Base-by-base conservation (phyloP, 2,113 vertebrate species). In the Penelope pileata region DNA sequence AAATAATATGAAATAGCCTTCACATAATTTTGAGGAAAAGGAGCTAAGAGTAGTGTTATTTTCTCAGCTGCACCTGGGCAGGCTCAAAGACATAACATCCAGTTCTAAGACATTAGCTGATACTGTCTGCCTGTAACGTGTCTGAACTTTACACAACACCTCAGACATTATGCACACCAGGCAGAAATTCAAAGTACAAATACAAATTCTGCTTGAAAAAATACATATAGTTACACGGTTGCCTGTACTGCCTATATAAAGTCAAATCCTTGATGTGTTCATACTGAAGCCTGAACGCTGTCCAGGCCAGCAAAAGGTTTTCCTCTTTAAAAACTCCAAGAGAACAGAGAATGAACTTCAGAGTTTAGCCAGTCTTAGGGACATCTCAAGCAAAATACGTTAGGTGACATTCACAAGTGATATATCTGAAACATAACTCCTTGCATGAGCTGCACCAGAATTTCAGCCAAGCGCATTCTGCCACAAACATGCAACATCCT, bases 401-500 rank as follows among this genome's bases (percentile, higher is more conserved):
- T 5, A 68, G 6, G 14, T 8, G 40, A 88, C 4, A 17, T 19
- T 73, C 60, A 36, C 18, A 60, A 30, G 8, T 16, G 3, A 60
- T 29, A 9, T 47, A 43, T 12, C 22, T 21, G 14, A 90, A 94
- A 50, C 9, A 34, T 12, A 82, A 1, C 12, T 84, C 38, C 34
- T 64, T 45, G 12, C 18, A 19, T 0, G 2, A 83, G 17, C 68
- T 75, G 34, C 34, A 67, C 30, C 38, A 67, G 83, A n/a, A 16
- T 64, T 64, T 86, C 63, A 73, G 8, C n/a, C 62, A 45, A 50
- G 21, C 7, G 36, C 38, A 14, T 23, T 58, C 36, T 36, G 27
- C 30, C 26, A 26, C 1, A 15, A 40, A 22, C 0, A 1, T 2
- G 6, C 2, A 75, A 56, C 43, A 63, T 8, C 21, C 15, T 0